Conservation (phyloP, 1,140 invertebrate species). For the Drosophila setifemur region DNA sequence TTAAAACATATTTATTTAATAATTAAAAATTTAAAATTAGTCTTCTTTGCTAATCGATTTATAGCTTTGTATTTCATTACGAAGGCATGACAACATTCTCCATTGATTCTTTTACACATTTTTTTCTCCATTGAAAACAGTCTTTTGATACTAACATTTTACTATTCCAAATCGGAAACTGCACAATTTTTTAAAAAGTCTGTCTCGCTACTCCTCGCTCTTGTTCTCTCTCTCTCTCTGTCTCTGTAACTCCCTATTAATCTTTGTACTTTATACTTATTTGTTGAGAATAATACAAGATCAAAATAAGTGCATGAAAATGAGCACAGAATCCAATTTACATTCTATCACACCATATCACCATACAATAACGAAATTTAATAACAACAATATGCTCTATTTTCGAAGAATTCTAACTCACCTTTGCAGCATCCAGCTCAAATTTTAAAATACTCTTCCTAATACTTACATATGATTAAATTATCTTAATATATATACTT, state of each 20-base stretch:
- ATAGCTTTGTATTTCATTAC: constrained; percentile 37
- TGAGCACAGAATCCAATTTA: constrained; percentile 61
- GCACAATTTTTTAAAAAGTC: constrained; percentile 51
- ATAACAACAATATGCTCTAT: constrained; percentile 27
- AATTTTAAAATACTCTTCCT: constrained; percentile 52
- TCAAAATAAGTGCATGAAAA: constrained; percentile 64
- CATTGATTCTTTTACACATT: constrained; percentile 8
- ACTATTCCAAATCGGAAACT: constrained; percentile 33
- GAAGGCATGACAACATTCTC: constrained; percentile 17
- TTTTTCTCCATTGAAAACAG: constrained; percentile 2
- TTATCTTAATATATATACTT: constrained; percentile 49
- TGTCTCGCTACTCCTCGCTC: constrained; percentile 47
- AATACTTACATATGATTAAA: constrained; percentile 34
- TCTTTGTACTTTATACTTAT: constrained; percentile 57
- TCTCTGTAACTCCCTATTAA: constrained; percentile 60
- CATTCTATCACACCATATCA: constrained; percentile 44
- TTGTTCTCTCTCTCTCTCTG: constrained; percentile 39
- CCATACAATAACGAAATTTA: constrained; percentile 23
- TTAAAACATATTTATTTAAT: not conserved
- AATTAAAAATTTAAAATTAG: not conserved
- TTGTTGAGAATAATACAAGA: constrained; percentile 44
- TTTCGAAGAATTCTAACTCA: constrained; percentile 59
- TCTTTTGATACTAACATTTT: constrained; percentile 27
- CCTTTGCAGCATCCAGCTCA: constrained; percentile 62
- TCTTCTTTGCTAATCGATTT: not conserved